These are phyloP conservation scores for Sussaba pulchella DNA, from an alignment of 2,888 invertebrate species.

Conservation along the genomic window DNA sequence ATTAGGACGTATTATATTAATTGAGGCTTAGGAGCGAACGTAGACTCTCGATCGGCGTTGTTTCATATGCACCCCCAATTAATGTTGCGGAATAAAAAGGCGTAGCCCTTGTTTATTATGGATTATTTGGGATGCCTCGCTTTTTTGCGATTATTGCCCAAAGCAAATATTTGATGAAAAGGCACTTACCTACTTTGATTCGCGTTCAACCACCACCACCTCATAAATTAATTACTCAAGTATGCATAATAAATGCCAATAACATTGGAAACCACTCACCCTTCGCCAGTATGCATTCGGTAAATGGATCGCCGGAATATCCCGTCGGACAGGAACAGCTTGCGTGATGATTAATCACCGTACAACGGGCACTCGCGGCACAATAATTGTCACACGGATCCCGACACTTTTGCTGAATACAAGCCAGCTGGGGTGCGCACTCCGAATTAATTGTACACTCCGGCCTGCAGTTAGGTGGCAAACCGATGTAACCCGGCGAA, in stretches of 20 bases:
- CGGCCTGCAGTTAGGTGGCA: slow-evolving; percentile 86
- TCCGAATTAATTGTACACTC: slow-evolving; percentile 87
- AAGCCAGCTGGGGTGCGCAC: slow-evolving; percentile 86
- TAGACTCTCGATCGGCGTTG: too few species aligned
- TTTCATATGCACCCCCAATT: background rate
- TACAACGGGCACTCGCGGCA: slow-evolving; percentile 86
- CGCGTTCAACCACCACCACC: slow-evolving; percentile 51
- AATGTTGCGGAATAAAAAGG: background rate
- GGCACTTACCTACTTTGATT: slow-evolving; percentile 57
- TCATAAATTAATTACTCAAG: background rate
- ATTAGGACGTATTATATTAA: slow-evolving; percentile 35
- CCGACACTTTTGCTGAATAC: slow-evolving; percentile 87
- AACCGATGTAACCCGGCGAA: slow-evolving; percentile 86
- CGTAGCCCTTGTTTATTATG: slow-evolving; percentile 1
- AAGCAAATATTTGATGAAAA: slow-evolving; percentile 12
- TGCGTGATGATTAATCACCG: slow-evolving; percentile 87
- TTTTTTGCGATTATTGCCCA: slow-evolving; percentile 1
- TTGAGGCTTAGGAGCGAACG: slow-evolving; percentile 49
- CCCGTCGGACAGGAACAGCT: slow-evolving; percentile 86
- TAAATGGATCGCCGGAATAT: slow-evolving; percentile 87
- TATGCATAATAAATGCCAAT: slow-evolving; percentile 33
- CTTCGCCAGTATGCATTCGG: slow-evolving; percentile 80
- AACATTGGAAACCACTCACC: slow-evolving; percentile 73
- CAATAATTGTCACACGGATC: slow-evolving; percentile 87
- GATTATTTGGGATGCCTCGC: slow-evolving; percentile 33